Evolutionary conservation across 2,113 vertebrate genomes (phyloP).

Genomic region (Tretioscincus oriximinensis): DNA sequence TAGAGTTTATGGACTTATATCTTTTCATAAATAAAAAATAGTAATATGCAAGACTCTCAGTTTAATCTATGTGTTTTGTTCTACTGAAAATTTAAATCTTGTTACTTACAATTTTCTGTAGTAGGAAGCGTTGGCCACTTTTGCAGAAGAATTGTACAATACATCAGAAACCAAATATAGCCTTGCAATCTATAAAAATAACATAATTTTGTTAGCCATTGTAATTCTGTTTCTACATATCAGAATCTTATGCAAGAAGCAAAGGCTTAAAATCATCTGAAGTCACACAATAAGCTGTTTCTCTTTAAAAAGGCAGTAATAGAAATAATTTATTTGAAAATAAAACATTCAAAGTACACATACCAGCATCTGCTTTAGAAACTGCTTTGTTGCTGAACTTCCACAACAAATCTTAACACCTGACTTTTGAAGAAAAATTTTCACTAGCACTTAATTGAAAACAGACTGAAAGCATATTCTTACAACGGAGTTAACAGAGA

Average conservation of each 20-base stretch:
- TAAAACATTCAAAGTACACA: not conserved
- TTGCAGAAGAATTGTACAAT: slow-evolving; percentile 97
- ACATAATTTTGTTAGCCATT: not conserved
- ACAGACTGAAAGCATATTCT: not conserved
- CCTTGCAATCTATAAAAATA: slow-evolving; percentile 86
- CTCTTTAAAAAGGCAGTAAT: not conserved
- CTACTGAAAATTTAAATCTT: slow-evolving; percentile 9
- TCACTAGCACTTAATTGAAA: not conserved
- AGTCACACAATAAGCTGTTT: too few relatives aligned
- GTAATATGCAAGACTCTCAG: not conserved
- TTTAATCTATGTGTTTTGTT: not conserved
- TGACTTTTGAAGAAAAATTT: not conserved
- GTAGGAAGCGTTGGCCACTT: slow-evolving; percentile 98
- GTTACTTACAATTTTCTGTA: slow-evolving; percentile 98
- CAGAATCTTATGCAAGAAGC: not conserved
- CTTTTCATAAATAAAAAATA: too few relatives aligned
- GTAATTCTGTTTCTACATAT: not conserved
- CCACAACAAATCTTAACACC: not conserved
- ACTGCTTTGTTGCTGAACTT: not conserved
- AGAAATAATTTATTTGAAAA: not conserved
- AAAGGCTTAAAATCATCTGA: not conserved
- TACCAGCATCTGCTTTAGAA: not conserved
- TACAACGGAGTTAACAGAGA: not conserved
- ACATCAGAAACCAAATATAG: slow-evolving; percentile 98
- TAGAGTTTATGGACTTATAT: too few relatives aligned